phyloP scores from a whole-genome alignment of 2,113 vertebrate species.

The Alectura lathami region DNA sequence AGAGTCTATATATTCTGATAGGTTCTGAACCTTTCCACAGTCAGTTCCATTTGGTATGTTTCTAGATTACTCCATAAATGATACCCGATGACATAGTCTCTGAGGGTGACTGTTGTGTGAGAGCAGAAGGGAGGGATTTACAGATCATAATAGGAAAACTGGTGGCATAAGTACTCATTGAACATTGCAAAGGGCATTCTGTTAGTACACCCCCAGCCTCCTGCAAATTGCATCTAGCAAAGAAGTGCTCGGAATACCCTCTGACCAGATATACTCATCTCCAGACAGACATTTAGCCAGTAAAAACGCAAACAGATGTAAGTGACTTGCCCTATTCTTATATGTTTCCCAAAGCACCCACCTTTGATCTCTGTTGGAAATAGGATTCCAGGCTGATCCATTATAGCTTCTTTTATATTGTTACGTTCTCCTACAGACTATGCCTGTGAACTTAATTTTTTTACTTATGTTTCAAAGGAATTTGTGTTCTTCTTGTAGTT shows the following conservation, averaged over 20 bases:
- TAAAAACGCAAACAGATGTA: not conserved
- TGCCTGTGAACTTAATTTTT: not conserved
- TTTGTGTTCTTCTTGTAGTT: not conserved
- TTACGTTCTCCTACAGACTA: not conserved
- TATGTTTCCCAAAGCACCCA: not conserved
- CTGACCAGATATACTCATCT: not conserved
- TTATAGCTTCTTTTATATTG: not conserved
- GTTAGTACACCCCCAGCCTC: not conserved
- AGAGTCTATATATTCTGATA: not conserved
- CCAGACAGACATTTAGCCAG: not conserved
- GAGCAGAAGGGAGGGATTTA: not conserved
- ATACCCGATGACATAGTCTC: not conserved
- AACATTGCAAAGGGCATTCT: not conserved
- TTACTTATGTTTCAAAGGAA: not conserved
- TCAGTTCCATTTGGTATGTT: not conserved
- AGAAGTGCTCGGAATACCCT: not conserved
- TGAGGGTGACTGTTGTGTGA: not conserved
- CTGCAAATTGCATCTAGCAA: not conserved
- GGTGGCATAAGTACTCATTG: not conserved
- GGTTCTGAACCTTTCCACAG: not conserved
- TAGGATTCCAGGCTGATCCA: not conserved
- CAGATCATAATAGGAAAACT: not conserved
- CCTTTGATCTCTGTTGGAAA: not conserved
- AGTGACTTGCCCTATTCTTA: not conserved
- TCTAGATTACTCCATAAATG: not conserved